These are phyloP conservation scores for Nesidiocoris tenuis DNA, from an alignment of 2,888 invertebrate species.

Conservation along the genomic window DNA sequence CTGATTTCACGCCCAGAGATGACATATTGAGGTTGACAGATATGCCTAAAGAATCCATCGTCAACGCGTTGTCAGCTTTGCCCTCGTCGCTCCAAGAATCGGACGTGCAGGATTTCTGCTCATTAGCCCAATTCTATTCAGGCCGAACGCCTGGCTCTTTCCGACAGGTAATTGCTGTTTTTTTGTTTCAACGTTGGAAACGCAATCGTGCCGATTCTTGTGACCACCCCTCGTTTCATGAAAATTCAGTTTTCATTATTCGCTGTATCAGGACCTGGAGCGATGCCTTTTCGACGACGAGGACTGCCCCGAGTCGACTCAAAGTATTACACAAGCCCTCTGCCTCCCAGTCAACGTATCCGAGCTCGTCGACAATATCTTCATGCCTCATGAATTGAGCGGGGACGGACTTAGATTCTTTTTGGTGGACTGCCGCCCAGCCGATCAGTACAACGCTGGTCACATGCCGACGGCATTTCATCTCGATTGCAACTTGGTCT, in stretches of 20 bases:
- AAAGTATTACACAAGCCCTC: slow-evolving; percentile 74
- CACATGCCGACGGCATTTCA: slow-evolving; percentile 97
- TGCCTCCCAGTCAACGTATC: slow-evolving; percentile 95
- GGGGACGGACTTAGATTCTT: slow-evolving; percentile 64
- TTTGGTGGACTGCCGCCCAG: slow-evolving; percentile 93
- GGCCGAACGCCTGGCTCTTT: slow-evolving; percentile 91
- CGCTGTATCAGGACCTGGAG: slow-evolving; percentile 50
- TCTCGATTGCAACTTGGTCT: slow-evolving; percentile 87
- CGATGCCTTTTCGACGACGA: slow-evolving; percentile 58
- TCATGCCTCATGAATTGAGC: slow-evolving; percentile 52
- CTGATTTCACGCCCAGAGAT: slow-evolving; percentile 59
- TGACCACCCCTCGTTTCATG: no score
- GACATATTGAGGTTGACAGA: slow-evolving; percentile 76
- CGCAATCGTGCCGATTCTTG: background rate
- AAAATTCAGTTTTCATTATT: no score
- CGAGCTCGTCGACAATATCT: slow-evolving; percentile 83
- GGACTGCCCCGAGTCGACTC: slow-evolving; percentile 56
- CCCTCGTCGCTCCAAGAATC: slow-evolving; percentile 86
- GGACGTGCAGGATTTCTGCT: slow-evolving; percentile 95
- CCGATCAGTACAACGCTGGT: slow-evolving; percentile 95
- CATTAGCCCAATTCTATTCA: slow-evolving; percentile 93
- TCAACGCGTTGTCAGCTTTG: slow-evolving; percentile 69
- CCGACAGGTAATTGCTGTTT: slow-evolving; percentile 63
- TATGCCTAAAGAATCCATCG: slow-evolving; percentile 67
- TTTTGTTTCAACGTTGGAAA: background rate